These are phyloP conservation scores for Machimus rusticus DNA, from an alignment of 2,888 invertebrate genomes.

Conservation along the genomic window DNA sequence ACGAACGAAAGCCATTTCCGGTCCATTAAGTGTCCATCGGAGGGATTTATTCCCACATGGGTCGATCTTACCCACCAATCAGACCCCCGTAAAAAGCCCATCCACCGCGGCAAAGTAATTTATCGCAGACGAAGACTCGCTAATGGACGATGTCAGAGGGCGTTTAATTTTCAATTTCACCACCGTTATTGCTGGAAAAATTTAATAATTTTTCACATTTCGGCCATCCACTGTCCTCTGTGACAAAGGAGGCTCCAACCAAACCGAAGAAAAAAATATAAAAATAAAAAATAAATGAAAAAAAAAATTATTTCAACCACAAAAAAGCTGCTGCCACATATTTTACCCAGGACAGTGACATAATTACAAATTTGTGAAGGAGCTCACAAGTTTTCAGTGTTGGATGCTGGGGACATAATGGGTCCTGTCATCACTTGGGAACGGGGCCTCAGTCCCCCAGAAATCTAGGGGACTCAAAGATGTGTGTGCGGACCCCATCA, in stretches of 20 bases:
- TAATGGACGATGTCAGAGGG: neutral
- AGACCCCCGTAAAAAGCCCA: neutral
- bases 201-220: neutral
- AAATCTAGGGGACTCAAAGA: neutral
- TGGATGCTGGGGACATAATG: neutral
- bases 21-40: neutral
- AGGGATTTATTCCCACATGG: neutral
- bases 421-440: neutral
- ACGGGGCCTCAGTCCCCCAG: neutral
- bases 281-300: neutral
- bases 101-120: neutral
- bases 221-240: neutral
- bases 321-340: neutral
- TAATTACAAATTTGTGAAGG: constrained; percentile 2
- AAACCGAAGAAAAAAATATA: neutral
- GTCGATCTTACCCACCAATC: neutral
- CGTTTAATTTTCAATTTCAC: neutral
- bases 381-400: neutral
- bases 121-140: neutral
- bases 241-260: neutral
- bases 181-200: neutral
- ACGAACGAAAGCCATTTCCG: neutral
- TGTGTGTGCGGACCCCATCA: neutral
- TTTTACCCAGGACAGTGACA: neutral
- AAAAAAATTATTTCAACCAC: neutral